phyloP scores from a whole-genome alignment of 2,888 invertebrate species.

The Lagria hirta region DNA sequence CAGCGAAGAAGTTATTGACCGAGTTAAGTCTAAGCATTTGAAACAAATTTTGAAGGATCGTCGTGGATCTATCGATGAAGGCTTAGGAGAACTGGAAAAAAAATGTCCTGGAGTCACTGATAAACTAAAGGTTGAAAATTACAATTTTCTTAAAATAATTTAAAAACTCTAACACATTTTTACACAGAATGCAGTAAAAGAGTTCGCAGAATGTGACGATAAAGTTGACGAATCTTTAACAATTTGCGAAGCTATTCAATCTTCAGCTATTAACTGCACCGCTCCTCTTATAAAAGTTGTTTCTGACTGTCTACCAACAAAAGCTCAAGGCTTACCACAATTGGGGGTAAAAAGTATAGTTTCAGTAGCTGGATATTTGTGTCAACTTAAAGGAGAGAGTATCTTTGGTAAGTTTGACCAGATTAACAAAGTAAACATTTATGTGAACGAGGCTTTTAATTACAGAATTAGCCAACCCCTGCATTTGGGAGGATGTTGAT shows the following conservation, averaged over 20 bases:
- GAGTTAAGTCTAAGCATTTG: slow-evolving; percentile 8
- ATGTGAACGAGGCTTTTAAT: slow-evolving; percentile 1
- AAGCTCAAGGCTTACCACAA: slow-evolving; percentile 11
- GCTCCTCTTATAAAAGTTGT: slow-evolving; percentile 10
- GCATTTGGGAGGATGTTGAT: slow-evolving; percentile 13
- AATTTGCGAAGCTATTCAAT: slow-evolving; percentile 8
- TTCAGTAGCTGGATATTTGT: slow-evolving; percentile 8
- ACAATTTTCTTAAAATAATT: background rate
- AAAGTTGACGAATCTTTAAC: slow-evolving; percentile 16
- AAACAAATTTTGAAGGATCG: background rate
- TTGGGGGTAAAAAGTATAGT: slow-evolving; percentile 14
- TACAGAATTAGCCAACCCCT: slow-evolving; percentile 13
- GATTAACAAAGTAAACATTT: too few relatives aligned
- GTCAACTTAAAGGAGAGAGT: slow-evolving; percentile 15
- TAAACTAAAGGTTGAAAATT: slow-evolving; percentile 14
- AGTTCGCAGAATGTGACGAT: slow-evolving; percentile 11
- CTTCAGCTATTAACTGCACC: slow-evolving; percentile 11
- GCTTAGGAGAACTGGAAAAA: slow-evolving; percentile 9
- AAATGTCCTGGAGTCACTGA: slow-evolving; percentile 11
- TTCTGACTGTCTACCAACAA: slow-evolving; percentile 9
- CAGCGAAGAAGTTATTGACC: slow-evolving; percentile 14
- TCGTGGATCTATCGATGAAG: slow-evolving; percentile 4
- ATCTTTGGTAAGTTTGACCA: slow-evolving; percentile 15
- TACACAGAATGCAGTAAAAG: slow-evolving; percentile 5
- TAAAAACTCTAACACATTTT: too few relatives aligned